Evolutionary conservation across 2,888 invertebrate genomes (phyloP), one percentile per base, ranked within the genome.

Genomic region (Chydorus sphaericus): DNA sequence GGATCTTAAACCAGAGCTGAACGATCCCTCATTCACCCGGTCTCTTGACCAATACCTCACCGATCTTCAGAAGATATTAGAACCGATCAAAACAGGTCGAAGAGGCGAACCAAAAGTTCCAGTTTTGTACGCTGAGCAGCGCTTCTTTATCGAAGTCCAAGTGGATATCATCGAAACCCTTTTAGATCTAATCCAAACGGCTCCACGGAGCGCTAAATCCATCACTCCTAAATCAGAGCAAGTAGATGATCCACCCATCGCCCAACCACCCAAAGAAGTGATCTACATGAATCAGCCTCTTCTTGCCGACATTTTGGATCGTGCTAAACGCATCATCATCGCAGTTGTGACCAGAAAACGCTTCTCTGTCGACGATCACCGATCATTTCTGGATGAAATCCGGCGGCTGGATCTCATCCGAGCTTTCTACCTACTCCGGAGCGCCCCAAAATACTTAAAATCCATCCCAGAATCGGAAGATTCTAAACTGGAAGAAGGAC

Each of bases 331-430:
- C 11, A 11, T 44, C n/a, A 4, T 44, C 28, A 1, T 23, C 3
- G 23, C 44, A 5, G 26, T 44, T 10, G 23, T 44, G 10, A 11
- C 11, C 7, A 23, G 44, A 4, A 28, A 44, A 23, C 23, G 44
- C 2, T 44, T 55, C 31, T 18, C 33, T 4, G 3, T 4, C 6
- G n/a, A 48, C 6, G 55, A 48, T 8, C 20, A 55, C 31, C 20
- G 10, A 5, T 48, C 30, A 26, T 48, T 49, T 14, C 23, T 38
- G 16, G 48, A 18, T 14, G 55, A 55, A 49, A 29, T 55, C 31
- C 11, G 31, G n/a, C 55, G 55, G 2, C 48, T 55, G 20, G 26
- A 49, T 33, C 16, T 55, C 49, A 16, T 55, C 16, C 55, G 48
- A n/a, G 49, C 49, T 14, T 55, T 48, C 26, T 55, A 48, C 49